Conservation (phyloP, 2,888 invertebrate species). For the Lasioglossum zephyrum region DNA sequence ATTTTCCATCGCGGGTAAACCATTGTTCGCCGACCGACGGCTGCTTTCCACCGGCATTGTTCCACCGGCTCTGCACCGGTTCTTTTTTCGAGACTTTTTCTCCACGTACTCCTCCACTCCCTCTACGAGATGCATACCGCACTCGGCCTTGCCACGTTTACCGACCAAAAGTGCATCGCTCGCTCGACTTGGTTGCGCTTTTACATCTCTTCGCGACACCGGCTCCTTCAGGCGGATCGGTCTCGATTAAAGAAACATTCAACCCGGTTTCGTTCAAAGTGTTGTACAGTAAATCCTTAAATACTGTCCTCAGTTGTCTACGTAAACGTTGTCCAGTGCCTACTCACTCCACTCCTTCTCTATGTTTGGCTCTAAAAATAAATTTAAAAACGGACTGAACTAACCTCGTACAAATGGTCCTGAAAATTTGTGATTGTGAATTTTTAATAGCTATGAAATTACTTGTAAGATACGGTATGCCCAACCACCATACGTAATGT, state of each 20-base stretch:
- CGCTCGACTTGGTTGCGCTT: not conserved
- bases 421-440: too few relatives aligned
- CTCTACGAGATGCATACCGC: not conserved
- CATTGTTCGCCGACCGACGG: conserved; percentile 34
- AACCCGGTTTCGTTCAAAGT: too few relatives aligned
- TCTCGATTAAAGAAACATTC: not conserved
- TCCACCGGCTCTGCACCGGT: not conserved
- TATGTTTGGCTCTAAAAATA: too few relatives aligned
- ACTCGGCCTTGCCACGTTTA: not conserved
- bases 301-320: too few relatives aligned
- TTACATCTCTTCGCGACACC: not conserved
- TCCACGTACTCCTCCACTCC: not conserved
- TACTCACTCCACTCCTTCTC: too few relatives aligned
- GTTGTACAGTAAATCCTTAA: too few relatives aligned
- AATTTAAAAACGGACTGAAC: too few relatives aligned
- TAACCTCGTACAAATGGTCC: too few relatives aligned
- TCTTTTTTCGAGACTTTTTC: conserved; percentile 23
- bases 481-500: too few relatives aligned
- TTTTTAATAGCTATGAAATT: too few relatives aligned
- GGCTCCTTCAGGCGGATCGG: not conserved
- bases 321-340: too few relatives aligned
- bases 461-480: too few relatives aligned
- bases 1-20: conserved; percentile 36
- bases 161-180: not conserved
- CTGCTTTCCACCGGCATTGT: conserved; percentile 46